Percentiles rank a stretch among this genome's conserved stretches.
These are phyloP conservation scores for Cairina moschata DNA, from an alignment of 2,113 vertebrate genomes.

Conservation along the genomic window DNA sequence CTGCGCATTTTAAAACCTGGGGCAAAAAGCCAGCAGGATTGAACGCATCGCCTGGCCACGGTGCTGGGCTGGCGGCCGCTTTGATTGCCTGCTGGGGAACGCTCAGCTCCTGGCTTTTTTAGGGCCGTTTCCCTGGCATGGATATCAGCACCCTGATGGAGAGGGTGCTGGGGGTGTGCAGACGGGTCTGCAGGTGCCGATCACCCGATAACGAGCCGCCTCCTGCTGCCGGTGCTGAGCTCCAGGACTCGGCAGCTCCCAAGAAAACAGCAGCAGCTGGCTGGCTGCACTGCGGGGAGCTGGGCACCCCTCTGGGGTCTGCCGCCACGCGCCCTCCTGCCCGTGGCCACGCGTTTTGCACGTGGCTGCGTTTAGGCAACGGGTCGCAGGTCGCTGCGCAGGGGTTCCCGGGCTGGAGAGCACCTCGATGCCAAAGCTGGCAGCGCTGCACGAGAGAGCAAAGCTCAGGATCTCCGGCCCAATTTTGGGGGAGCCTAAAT, in stretches of 20 bases:
- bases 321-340: neutral
- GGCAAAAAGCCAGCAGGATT: neutral
- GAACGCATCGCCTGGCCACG: fast-evolving
- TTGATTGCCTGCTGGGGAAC: neutral
- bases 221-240: neutral
- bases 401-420: fast-evolving
- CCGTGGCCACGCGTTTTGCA: no score
- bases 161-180: neutral
- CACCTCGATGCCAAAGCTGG: fast-evolving
- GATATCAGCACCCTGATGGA: neutral
- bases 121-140: fast-evolving
- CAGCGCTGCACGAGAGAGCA: fast-evolving
- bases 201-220: neutral
- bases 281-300: fast-evolving
- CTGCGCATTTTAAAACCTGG: neutral
- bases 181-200: neutral
- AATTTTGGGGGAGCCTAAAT: neutral
- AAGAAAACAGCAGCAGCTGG: neutral
- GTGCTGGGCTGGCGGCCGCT: fast-evolving
- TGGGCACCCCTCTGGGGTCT: neutral
- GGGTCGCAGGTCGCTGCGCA: no score
- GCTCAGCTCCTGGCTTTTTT: neutral
- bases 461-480: neutral
- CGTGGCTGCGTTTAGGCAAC: no score
- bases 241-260: neutral